Percentiles rank a stretch among this genome's conserved stretches.
These are phyloP conservation scores for Tolmerus cingulatus DNA, from an alignment of 2,888 invertebrate species.

Conservation along the genomic window DNA sequence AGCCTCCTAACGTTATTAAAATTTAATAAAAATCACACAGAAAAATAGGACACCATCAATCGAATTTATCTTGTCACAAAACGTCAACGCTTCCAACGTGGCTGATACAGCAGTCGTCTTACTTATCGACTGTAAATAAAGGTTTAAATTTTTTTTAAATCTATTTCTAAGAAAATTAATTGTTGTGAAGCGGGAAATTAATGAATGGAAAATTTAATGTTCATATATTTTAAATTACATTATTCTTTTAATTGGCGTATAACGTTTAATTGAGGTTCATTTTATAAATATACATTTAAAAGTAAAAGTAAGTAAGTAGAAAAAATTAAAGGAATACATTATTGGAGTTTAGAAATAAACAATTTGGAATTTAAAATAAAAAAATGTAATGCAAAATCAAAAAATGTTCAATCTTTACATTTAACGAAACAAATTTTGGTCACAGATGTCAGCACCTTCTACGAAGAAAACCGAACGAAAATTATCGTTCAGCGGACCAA, in stretches of 20 bases:
- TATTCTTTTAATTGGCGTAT: too few relatives aligned
- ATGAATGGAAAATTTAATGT: neutral
- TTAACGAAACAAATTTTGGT: neutral
- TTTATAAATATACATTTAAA: neutral
- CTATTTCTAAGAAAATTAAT: too few relatives aligned
- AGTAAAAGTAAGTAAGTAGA: neutral
- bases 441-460: neutral
- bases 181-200: neutral
- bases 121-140: neutral
- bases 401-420: neutral
- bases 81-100: conserved; percentile 54
- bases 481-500: conserved; percentile 21
- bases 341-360: neutral
- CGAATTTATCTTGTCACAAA: conserved; percentile 40
- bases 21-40: conserved; percentile 19
- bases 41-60: conserved; percentile 17
- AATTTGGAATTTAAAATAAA: neutral
- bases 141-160: neutral
- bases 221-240: neutral
- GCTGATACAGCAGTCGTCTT: conserved; percentile 44
- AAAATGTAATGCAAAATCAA: neutral
- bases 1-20: neutral
- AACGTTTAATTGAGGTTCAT: too few relatives aligned
- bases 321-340: neutral
- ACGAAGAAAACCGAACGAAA: conserved; percentile 9